Evolutionary conservation across 35 echinoderm and acorn worm species (phyloP), one percentile per base, ranked within the genome.

Genomic region (Lytechinus pictus): DNA sequence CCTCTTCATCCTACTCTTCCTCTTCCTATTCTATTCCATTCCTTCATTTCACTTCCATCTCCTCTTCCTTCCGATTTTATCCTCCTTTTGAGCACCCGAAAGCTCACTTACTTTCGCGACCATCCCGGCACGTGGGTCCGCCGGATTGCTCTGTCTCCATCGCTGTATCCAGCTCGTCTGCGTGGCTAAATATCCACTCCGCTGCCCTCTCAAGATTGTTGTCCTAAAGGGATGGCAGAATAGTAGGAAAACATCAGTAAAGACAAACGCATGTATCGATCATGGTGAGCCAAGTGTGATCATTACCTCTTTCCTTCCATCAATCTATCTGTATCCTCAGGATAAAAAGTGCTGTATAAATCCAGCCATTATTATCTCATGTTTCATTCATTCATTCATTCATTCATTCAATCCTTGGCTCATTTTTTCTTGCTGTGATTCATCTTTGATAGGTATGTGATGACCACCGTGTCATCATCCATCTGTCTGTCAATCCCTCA

Each of bases 151-250:
- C 96, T 24, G 98, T 99, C 52, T 99, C 98, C 98, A 99, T 99
- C 4, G 98, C 57, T n/a, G 95, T 87, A 51, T 94, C 94, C 8
- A 98, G 56, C 57, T 99, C 98, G 89, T 99, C 98, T 66, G 91
- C 91, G 87, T 99, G 98, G 27, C 98, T 99, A 54, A 99, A 99
- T 90, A 99, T 98, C 98, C 98, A 99, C 16, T 99, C 98, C 52
- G 96, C 97, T 86, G 98, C 98, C 86, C 98, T 96, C 96, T 99
- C 98, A 11, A 99, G 28, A 52, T 98, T 99, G 54, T 97, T 97
- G 33, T 97, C 95, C 98, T 99, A 61, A 16, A 95, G 11, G 11
- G 66, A 7, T 71, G 19, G 16, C 19, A 24, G n/a, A 24, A 79
- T 24, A 24, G 66, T 24, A 79, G 16, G 66, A 16, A 19, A 79